Evolutionary conservation across 2,797 vertebrate genomes (phyloP).

Genomic region (Xerus rutilus): DNA sequence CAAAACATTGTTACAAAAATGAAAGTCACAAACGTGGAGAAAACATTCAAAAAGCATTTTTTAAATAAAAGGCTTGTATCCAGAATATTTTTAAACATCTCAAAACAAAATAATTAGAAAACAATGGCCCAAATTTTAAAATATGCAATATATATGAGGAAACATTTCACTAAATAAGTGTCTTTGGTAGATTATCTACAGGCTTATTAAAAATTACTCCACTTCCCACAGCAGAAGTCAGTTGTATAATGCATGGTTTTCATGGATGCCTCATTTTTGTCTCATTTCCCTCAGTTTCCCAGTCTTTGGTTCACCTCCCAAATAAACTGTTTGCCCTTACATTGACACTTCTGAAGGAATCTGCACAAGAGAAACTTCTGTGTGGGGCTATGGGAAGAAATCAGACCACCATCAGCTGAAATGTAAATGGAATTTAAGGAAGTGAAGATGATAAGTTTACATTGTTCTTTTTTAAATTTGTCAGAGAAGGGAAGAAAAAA

Average conservation of each 20-base stretch:
- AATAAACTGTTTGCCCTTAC: background rate
- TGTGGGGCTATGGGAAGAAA: background rate
- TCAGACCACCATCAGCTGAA: background rate
- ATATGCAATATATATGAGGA: background rate
- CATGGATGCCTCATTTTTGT: background rate
- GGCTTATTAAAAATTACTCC: background rate
- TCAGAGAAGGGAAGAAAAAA: background rate
- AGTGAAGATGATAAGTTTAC: background rate
- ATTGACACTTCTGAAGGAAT: background rate
- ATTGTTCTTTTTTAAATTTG: background rate
- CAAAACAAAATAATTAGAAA: slow-evolving; percentile 49
- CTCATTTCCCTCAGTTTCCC: background rate
- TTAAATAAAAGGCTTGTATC: background rate
- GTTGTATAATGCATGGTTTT: background rate
- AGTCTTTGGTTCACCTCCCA: background rate
- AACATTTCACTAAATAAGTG: background rate
- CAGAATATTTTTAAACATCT: slow-evolving; percentile 6
- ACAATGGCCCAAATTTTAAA: background rate
- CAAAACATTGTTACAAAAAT: background rate
- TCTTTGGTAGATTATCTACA: background rate
- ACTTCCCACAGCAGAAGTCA: background rate
- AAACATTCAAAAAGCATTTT: background rate
- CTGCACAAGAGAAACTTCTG: background rate
- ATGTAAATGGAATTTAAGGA: background rate
- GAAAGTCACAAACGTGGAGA: background rate